Evolutionary conservation across 2,888 invertebrate species (phyloP), one percentile per base, ranked within the genome.

Genomic region (Drosophila buzzatii): DNA sequence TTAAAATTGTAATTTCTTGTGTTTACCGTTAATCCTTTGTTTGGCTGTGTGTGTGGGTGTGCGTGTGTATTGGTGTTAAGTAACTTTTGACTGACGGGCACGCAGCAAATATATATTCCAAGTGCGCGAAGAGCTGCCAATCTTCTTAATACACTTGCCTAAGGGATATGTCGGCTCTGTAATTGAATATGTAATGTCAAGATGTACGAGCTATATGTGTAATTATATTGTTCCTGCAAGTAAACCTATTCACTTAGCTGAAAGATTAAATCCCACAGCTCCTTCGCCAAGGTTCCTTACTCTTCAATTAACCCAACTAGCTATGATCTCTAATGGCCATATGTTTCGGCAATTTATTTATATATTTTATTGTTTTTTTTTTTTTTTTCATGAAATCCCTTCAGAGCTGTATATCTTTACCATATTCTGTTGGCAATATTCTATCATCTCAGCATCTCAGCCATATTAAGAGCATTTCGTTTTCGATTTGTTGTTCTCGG

Each of bases 1-100:
- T 83, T 83, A 73, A 70, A 79, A 69, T 41, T 70, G 77, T 81
- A 76, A 83, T 81, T 73, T 83, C 68, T 60, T 56, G 51, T 73
- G 66, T 68, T 81, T 76, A 62, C 69, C 61, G 57, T 73, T 76
- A 71, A 81, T 80, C 76, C 77, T 73, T 78, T 75, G 49, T 57
- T 57, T 59, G 53, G 35, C n/a, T 12, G 35, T 2, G 27, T n/a
- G 18, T 56, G 33, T 10, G 18, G 37, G 37, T 16, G 39, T 51
- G 56, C 16, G 27, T 23, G 33, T 65, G 41, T 2, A 31, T 35
- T 72, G 41, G 72, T 62, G 76, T 77, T 75, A 77, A 76, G 49
- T 64, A 66, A 69, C 69, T 65, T 78, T 66, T 73, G 69, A 72
- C 72, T 44, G 72, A 76, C 73, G 57, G 51, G 56, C 63, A 65